Percentiles rank a stretch among this genome's conserved stretches.
These are phyloP conservation scores for Eupristina koningsbergeri DNA, from an alignment of 1,140 invertebrate species.

Conservation along the genomic window DNA sequence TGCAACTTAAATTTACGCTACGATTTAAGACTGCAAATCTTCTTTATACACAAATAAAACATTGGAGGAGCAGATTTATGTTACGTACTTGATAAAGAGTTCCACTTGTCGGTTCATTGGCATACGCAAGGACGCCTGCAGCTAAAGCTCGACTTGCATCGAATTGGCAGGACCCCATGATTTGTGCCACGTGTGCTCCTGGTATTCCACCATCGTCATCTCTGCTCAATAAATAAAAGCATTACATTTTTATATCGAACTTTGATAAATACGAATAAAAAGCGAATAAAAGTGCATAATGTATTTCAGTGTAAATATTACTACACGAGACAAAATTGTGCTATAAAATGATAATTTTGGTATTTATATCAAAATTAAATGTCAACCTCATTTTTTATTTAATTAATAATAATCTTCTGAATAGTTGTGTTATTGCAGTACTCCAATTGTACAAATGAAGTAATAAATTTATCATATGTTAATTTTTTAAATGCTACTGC, in stretches of 20 bases:
- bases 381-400: too few relatives aligned
- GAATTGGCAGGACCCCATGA: slow-evolving; percentile 59
- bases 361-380: too few relatives aligned
- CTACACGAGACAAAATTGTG: too few relatives aligned
- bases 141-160: slow-evolving; percentile 60
- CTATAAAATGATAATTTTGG: too few relatives aligned
- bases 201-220: slow-evolving; percentile 64
- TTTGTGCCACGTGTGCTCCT: slow-evolving; percentile 60
- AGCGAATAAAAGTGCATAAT: too few relatives aligned
- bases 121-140: slow-evolving; percentile 57
- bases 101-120: slow-evolving; percentile 58
- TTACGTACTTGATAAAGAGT: slow-evolving; percentile 55
- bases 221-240: slow-evolving; percentile 43
- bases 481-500: too few relatives aligned
- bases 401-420: too few relatives aligned
- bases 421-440: too few relatives aligned
- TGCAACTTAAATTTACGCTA: background rate
- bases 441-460: too few relatives aligned
- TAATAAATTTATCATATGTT: too few relatives aligned
- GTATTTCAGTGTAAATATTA: too few relatives aligned
- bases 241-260: slow-evolving; percentile 1
- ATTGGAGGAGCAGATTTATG: background rate
- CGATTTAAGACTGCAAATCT: background rate
- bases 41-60: background rate
- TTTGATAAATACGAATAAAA: background rate